These are phyloP conservation scores for Pocota personata DNA, from an alignment of 2,888 invertebrate genomes.

Conservation along the genomic window DNA sequence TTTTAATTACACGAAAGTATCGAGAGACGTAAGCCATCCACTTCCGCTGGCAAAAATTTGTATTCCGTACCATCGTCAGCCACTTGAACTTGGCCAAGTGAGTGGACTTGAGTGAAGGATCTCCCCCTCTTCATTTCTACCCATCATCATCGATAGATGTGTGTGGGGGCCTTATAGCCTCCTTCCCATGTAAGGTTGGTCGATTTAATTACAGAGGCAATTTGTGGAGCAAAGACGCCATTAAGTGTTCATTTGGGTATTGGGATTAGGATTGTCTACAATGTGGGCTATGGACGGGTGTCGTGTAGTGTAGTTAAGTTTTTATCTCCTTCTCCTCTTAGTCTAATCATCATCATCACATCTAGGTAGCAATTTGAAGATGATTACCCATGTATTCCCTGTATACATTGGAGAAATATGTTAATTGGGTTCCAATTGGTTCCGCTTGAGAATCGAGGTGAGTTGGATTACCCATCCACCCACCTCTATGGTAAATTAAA, in stretches of 20 bases:
- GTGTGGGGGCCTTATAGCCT: background rate
- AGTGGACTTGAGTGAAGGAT: slow-evolving; percentile 20
- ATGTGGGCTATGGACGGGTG: slow-evolving; percentile 6
- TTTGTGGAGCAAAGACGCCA: slow-evolving; percentile 31
- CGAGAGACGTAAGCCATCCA: background rate
- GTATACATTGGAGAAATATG: slow-evolving; percentile 20
- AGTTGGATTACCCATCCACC: background rate
- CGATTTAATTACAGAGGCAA: slow-evolving; percentile 58
- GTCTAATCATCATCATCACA: slow-evolving; percentile 41
- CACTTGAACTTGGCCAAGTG: slow-evolving; percentile 17
- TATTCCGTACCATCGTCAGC: background rate
- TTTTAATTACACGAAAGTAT: slow-evolving; percentile 50
- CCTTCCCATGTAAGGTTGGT: slow-evolving; percentile 24
- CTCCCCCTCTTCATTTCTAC: background rate
- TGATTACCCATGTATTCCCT: slow-evolving; percentile 17
- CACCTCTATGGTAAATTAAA: slow-evolving; percentile 17
- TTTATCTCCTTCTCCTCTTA: background rate
- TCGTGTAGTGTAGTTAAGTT: background rate
- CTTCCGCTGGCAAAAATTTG: background rate
- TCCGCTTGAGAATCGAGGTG: slow-evolving; percentile 7
- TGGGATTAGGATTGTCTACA: slow-evolving; percentile 3
- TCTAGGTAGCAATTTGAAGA: slow-evolving; percentile 45
- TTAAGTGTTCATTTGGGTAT: slow-evolving; percentile 48
- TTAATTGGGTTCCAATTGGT: slow-evolving; percentile 56
- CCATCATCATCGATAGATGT: background rate